These are phyloP conservation scores for Sapajus apella DNA, from an alignment of 2,113 vertebrate species.

Conservation along the genomic window DNA sequence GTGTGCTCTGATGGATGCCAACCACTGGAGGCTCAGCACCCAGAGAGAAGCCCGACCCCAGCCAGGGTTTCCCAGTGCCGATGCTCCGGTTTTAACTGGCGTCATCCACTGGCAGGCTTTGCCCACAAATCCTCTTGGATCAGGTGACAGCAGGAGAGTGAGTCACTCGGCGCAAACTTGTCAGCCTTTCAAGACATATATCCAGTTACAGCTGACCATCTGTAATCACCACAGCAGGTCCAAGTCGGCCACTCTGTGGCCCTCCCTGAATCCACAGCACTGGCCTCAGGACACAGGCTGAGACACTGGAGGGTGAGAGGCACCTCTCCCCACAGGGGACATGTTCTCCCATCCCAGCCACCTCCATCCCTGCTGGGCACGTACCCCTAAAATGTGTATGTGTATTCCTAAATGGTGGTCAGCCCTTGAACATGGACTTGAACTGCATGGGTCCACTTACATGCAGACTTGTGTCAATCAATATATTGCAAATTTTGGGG, in stretches of 20 bases:
- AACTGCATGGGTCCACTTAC: background rate
- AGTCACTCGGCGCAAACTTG: background rate
- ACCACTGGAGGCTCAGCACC: background rate
- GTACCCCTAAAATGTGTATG: background rate
- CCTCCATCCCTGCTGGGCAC: background rate
- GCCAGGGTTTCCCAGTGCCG: background rate
- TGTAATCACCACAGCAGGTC: background rate
- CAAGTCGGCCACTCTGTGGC: background rate
- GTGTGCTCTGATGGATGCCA: background rate
- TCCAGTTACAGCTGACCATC: background rate
- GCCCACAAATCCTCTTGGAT: background rate
- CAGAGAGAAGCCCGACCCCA: background rate
- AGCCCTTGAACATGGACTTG: background rate
- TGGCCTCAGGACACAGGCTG: accelerated
- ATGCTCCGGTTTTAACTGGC: background rate
- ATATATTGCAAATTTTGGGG: background rate
- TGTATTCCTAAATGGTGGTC: background rate
- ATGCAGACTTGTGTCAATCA: background rate
- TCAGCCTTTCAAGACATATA: background rate
- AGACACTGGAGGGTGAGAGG: background rate
- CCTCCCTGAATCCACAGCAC: background rate
- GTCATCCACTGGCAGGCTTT: background rate
- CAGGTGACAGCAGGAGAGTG: background rate
- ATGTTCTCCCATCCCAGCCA: background rate
- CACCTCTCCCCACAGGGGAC: background rate